Percentiles rank a stretch among this genome's conserved stretches.
These are phyloP conservation scores for Phymastichus coffea DNA, from an alignment of 1,140 invertebrate species.

Conservation along the genomic window DNA sequence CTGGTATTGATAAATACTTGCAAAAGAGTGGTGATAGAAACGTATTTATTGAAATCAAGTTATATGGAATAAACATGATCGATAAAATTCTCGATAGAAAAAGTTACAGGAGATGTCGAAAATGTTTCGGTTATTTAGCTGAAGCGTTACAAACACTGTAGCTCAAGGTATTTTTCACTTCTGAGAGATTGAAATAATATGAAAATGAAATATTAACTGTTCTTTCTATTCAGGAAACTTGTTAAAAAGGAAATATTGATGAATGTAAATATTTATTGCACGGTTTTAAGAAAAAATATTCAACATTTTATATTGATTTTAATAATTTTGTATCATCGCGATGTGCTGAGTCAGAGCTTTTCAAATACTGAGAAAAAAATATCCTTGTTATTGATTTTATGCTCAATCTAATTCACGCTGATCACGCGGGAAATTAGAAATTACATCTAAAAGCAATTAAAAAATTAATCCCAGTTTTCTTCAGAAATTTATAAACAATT, in stretches of 20 bases:
- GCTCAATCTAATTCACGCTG: slow-evolving; percentile 13
- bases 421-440: slow-evolving; percentile 25
- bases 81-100: slow-evolving; percentile 24
- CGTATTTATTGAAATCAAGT: slow-evolving; percentile 20
- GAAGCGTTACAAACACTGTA: slow-evolving; percentile 24
- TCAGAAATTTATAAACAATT: slow-evolving; percentile 10
- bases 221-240: not conserved
- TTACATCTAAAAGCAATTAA: slow-evolving; percentile 8
- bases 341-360: slow-evolving; percentile 12
- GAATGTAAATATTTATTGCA: not conserved
- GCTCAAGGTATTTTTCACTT: slow-evolving; percentile 16
- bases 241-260: not conserved
- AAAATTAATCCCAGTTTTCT: slow-evolving; percentile 22
- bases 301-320: not conserved
- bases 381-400: slow-evolving; percentile 1
- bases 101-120: slow-evolving; percentile 21
- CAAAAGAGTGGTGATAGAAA: slow-evolving; percentile 24
- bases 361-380: slow-evolving; percentile 14
- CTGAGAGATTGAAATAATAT: slow-evolving; percentile 2
- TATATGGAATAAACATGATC: not conserved
- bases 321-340: not conserved
- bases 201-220: not conserved
- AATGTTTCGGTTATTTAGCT: slow-evolving; percentile 6
- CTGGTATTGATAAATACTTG: slow-evolving; percentile 26
- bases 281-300: not conserved